A percentile compares a stretch with the other conserved stretches of the same genome.
These are phyloP conservation scores for Oscheius sp. DNA, from an alignment of 2,888 invertebrate species.

Conservation along the genomic window DNA sequence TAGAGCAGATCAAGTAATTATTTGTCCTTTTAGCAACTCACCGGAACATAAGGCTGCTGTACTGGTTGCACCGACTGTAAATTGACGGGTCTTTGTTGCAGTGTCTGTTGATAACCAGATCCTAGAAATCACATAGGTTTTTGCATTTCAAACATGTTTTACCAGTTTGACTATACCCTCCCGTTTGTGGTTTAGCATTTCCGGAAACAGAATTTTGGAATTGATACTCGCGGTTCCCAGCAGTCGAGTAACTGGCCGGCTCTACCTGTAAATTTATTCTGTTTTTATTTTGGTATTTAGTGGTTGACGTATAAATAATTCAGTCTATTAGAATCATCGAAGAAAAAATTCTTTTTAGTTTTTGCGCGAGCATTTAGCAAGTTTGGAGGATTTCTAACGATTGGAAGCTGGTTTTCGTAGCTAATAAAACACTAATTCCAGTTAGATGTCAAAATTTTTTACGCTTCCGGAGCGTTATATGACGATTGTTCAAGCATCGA, in stretches of 20 bases:
- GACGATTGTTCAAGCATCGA: too few relatives aligned
- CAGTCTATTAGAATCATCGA: too few relatives aligned
- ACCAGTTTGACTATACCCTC: conserved; percentile 11
- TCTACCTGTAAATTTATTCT: neutral
- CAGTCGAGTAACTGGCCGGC: conserved; percentile 1
- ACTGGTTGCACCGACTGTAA: too few relatives aligned
- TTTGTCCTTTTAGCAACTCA: too few relatives aligned
- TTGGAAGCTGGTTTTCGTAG: neutral
- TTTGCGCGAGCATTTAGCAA: neutral
- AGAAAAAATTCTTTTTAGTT: too few relatives aligned
- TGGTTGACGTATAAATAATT: too few relatives aligned
- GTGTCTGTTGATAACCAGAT: conserved; percentile 11
- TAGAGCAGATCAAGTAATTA: too few relatives aligned
- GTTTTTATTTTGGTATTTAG: too few relatives aligned
- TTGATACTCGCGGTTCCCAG: neutral
- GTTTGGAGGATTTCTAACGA: neutral
- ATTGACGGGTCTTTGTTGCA: neutral
- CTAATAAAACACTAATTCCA: too few relatives aligned
- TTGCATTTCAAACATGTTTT: neutral
- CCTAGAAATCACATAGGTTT: neutral
- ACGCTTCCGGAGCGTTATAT: neutral
- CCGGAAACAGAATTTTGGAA: conserved; percentile 8
- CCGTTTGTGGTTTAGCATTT: neutral
- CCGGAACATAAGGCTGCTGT: too few relatives aligned
- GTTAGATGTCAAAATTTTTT: neutral